Conservation (phyloP, 2,113 vertebrate genomes). For the Garra rufa region DNA sequence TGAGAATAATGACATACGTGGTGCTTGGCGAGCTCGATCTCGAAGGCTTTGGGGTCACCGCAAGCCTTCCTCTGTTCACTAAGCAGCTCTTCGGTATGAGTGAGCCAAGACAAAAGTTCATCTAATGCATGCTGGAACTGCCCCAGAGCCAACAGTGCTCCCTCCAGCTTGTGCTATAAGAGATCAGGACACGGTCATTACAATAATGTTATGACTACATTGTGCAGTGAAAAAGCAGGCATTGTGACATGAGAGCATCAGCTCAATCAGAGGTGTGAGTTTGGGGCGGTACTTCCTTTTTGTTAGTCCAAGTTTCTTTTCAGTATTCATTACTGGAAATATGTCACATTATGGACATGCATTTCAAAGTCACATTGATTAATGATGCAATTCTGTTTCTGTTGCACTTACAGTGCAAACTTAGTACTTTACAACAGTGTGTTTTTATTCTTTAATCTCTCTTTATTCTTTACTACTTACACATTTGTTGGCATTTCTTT, state of each 20-base stretch:
- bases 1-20: constrained; percentile 81
- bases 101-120: constrained; percentile 93
- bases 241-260: not conserved
- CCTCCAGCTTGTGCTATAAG: constrained; percentile 94
- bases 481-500: not conserved
- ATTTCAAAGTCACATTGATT: too few relatives aligned
- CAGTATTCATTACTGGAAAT: not conserved
- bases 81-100: constrained; percentile 91
- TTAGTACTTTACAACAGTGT: too few relatives aligned
- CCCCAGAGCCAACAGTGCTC: constrained; percentile 91
- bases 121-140: constrained; percentile 98
- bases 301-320: not conserved
- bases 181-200: constrained; percentile 60
- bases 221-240: not conserved
- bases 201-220: not conserved
- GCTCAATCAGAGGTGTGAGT: not conserved
- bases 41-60: constrained; percentile 95
- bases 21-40: constrained; percentile 98
- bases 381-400: not conserved
- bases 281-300: not conserved
- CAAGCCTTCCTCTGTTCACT: constrained; percentile 90
- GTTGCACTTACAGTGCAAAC: too few relatives aligned
- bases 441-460: too few relatives aligned
- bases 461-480: not conserved
- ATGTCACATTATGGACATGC: not conserved